A percentile compares a stretch with the other conserved stretches of the same genome.
These are phyloP conservation scores for Pristionchus japonicus DNA, from an alignment of 2,888 invertebrate species.

Conservation along the genomic window DNA sequence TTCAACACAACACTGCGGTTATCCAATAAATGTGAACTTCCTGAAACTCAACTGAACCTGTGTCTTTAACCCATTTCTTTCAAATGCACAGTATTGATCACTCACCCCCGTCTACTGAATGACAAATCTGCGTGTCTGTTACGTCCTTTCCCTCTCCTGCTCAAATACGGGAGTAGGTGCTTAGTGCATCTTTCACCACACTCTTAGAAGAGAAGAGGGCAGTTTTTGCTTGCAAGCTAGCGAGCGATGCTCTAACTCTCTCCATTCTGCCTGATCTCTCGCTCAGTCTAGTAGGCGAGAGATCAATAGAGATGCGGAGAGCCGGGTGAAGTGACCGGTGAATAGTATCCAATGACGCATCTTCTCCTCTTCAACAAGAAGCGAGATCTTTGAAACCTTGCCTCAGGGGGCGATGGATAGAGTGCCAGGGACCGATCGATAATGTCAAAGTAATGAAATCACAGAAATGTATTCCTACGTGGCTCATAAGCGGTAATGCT, in stretches of 20 bases:
- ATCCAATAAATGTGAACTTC: no score
- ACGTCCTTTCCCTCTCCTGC: not conserved
- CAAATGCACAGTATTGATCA: not conserved
- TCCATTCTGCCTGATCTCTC: not conserved
- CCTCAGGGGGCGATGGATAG: not conserved
- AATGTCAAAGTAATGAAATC: no score
- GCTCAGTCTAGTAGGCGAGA: not conserved
- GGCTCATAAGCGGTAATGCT: no score
- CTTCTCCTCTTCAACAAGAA: not conserved
- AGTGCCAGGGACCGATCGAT: not conserved
- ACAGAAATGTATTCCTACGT: no score
- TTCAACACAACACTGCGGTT: no score
- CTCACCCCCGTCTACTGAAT: not conserved
- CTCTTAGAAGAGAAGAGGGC: not conserved
- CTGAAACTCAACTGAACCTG: no score
- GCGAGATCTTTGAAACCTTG: conserved; percentile 9
- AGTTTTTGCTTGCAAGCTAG: not conserved
- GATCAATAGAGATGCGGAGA: not conserved
- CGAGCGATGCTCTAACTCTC: not conserved
- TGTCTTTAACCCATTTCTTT: no score
- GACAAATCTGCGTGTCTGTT: not conserved
- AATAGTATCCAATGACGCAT: conserved; percentile 27
- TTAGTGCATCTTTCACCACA: not conserved
- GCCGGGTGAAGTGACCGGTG: not conserved
- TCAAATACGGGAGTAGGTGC: not conserved